Conservation (phyloP, 2,113 vertebrate species). For the Ceyx cyanopectus region DNA sequence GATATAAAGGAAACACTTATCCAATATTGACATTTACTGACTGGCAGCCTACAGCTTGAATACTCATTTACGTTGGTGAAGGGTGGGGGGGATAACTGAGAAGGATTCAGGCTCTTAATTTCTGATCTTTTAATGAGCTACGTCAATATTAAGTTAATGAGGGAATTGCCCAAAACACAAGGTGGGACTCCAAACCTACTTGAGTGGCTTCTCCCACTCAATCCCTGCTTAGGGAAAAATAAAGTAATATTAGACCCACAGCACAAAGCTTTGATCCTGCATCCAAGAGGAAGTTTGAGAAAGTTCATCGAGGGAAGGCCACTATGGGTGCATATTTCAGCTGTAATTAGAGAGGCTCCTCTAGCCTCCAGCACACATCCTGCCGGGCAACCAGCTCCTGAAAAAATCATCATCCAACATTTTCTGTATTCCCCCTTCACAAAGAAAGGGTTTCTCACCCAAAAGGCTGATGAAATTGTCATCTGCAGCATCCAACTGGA, state of each 20-base stretch:
- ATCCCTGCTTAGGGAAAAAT: not conserved
- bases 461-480: not conserved
- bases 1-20: constrained; percentile 82
- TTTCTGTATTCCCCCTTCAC: not conserved
- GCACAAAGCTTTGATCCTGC: not conserved
- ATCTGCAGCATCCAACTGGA: not conserved
- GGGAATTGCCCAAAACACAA: not conserved
- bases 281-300: not conserved
- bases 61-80: constrained; percentile 46
- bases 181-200: not conserved
- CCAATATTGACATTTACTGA: constrained; percentile 82
- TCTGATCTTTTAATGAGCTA: not conserved
- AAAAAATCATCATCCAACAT: rapidly evolving
- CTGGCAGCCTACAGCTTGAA: constrained; percentile 70
- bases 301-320: not conserved
- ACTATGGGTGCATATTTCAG: rapidly evolving
- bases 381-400: not conserved
- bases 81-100: not conserved
- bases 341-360: not conserved
- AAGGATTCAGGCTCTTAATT: not conserved
- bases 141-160: not conserved
- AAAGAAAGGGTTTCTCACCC: not conserved
- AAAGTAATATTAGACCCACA: not conserved
- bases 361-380: not conserved
- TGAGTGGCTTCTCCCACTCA: not conserved